These are phyloP conservation scores for Anoplophora glabripennis DNA, from an alignment of 1,140 invertebrate genomes.

Conservation along the genomic window DNA sequence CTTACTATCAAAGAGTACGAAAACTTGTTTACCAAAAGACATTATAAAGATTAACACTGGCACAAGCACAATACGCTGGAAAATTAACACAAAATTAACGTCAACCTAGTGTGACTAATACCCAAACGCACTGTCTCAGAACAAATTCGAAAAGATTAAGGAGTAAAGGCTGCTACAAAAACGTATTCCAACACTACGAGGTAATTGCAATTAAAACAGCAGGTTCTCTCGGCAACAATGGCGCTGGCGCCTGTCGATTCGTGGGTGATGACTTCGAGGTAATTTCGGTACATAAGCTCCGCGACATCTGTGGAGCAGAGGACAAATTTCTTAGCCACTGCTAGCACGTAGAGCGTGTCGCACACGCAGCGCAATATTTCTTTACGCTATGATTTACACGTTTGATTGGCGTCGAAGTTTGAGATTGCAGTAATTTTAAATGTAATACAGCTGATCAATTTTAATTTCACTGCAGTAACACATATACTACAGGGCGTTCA, in stretches of 20 bases:
- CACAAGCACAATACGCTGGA: not conserved
- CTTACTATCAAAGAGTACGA: constrained; percentile 3
- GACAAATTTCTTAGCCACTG: no score
- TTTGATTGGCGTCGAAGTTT: not conserved
- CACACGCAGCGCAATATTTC: not conserved
- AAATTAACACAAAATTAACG: not conserved
- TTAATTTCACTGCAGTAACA: no score
- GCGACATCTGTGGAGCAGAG: not conserved
- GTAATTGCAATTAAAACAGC: not conserved
- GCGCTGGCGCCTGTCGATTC: constrained; percentile 23
- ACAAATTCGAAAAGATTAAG: not conserved
- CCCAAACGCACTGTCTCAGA: not conserved
- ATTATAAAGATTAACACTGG: constrained; percentile 17
- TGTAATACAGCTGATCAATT: no score
- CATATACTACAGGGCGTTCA: no score
- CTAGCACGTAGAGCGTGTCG: not conserved
- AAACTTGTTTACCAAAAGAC: constrained; percentile 20
- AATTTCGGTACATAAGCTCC: no score
- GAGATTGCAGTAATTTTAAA: not conserved
- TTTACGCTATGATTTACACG: not conserved
- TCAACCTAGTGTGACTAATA: not conserved
- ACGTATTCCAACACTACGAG: not conserved
- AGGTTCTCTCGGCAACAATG: constrained; percentile 25
- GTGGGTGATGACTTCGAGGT: constrained; percentile 10
- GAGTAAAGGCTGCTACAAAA: not conserved